Evolutionary conservation across 2,888 invertebrate genomes (phyloP), one percentile per base, ranked within the genome.

Genomic region (Drosophila anceps): DNA sequence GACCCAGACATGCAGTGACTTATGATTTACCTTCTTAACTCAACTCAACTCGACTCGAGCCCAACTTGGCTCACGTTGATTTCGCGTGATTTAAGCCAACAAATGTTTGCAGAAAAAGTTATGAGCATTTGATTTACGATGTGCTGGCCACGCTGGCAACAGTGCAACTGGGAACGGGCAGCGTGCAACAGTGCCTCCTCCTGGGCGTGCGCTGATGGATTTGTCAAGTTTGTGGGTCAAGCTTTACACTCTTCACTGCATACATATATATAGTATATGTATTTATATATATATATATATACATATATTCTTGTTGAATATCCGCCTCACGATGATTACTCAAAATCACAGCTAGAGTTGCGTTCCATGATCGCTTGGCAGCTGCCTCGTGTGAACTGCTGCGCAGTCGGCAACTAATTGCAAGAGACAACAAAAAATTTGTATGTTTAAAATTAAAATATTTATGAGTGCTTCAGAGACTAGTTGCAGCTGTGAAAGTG

Each of bases 51-150:
- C 73, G 75, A 46, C 63, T 67, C 55, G 44, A n/a, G 43, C 60
- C 53, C 18, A 48, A 33, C 37, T 33, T 10, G 46, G 24, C 62
- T 43, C 72, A 73, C 64, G 82, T 79, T 83, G 74, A 75, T 80
- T 81, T 78, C 70, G 73, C 79, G 82, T 76, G 82, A 81, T 81
- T 81, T 81, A 67, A 78, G 81, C 83, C 71, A 73, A 69, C 77
- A 69, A 73, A 46, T 46, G 48, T 84, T 78, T 68, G 69, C 70
- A 73, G 75, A 76, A 82, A 81, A 80, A 81, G 79, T 90, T 84
- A 84, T 87, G 79, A 88, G 86, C 90, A 72, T 90, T 86, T 86
- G 86, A 90, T 86, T 86, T 86, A 86, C 90, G 86, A 89, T 88
- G 81, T 74, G 75, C 66, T 62, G 71, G 48, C 77, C 75, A 64